A percentile compares a stretch with the other conserved stretches of the same genome.
These are phyloP conservation scores for Podotricha telesiphe DNA, from an alignment of 2,888 invertebrate species.

Conservation along the genomic window DNA sequence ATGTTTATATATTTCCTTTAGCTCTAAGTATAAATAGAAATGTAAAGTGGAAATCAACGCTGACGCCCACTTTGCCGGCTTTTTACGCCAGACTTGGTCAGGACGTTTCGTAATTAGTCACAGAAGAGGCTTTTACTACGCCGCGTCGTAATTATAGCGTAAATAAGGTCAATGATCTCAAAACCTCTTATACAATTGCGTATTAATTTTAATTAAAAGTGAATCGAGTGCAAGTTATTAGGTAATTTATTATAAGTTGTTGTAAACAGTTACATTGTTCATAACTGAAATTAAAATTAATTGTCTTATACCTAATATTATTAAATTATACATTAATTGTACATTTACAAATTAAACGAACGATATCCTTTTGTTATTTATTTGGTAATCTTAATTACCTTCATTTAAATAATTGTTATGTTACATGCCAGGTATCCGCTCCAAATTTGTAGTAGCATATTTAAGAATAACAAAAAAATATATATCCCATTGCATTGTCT, in stretches of 20 bases:
- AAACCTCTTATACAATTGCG: constrained; percentile 30
- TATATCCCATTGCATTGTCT: no score
- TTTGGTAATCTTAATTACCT: not conserved
- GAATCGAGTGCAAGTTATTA: constrained; percentile 21
- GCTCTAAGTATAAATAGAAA: constrained; percentile 13
- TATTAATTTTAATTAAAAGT: constrained; percentile 32
- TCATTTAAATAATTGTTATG: not conserved
- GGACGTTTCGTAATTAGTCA: constrained; percentile 37
- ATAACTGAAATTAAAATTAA: not conserved
- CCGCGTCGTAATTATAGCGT: constrained; percentile 36
- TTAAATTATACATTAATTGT: not conserved
- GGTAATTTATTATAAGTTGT: constrained; percentile 3
- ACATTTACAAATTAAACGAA: not conserved
- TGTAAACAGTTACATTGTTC: not conserved
- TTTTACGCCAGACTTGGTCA: constrained; percentile 35
- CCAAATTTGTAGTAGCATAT: not conserved
- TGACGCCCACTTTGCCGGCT: constrained; percentile 22
- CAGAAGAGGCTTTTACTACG: constrained; percentile 38
- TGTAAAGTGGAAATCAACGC: constrained; percentile 9
- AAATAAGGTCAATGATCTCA: constrained; percentile 41
- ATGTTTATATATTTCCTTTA: not conserved
- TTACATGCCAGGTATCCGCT: not conserved
- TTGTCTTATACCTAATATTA: not conserved
- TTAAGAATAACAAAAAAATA: no score
- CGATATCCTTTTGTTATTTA: not conserved